Base-by-base conservation (phyloP, 2,113 vertebrate genomes). In the Vidua chalybeata region DNA sequence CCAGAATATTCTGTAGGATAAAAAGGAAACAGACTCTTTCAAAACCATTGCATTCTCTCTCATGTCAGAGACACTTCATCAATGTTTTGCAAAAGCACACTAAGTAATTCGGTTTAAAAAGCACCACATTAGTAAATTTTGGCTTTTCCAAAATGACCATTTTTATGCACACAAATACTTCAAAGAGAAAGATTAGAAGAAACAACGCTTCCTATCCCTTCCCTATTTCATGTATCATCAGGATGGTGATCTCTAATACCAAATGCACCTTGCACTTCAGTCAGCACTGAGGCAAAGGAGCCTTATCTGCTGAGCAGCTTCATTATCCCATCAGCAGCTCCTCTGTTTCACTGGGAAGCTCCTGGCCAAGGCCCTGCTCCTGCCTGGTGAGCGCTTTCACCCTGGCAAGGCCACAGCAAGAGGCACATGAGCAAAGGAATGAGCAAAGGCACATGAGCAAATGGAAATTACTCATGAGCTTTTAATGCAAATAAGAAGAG, bases 121-220 rank as follows among this genome's bases (percentile, higher is more conserved):
- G 63, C 26, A 46, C 28, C n/a, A 61, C 51, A n/a, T 82, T 35
- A 37, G 54, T 31, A 61, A 45, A 41, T 76, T 68, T 51, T 58
- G 74, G 45, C 62, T 91, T 88, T 22, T 4, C 39, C 49, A 66
- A 80, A 90, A 45, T 1, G 0, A 83, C 49, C 2, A 30, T 67
- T 94, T 94, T 77, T 51, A 45, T 26, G 35, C 18, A n/a, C 51
- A 28, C 28, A 91, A 41, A 83, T 77, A 62, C 79, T 94, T 88
- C 41, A 88, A 97, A 84, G 76, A 41, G 63, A 86, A 90, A 74
- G 39, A 92, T 63, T 64, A 88, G 63, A 58, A 84, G 59, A 86
- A 77, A 58, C 33, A 83, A 63, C 43, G 23, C 15, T 80, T 78
- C 56, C 45, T 74, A 66, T 67, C 54, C 55, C 59, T 83, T 64